phyloP scores from a whole-genome alignment of 2,888 invertebrate genomes.

The Gibbula magus region DNA sequence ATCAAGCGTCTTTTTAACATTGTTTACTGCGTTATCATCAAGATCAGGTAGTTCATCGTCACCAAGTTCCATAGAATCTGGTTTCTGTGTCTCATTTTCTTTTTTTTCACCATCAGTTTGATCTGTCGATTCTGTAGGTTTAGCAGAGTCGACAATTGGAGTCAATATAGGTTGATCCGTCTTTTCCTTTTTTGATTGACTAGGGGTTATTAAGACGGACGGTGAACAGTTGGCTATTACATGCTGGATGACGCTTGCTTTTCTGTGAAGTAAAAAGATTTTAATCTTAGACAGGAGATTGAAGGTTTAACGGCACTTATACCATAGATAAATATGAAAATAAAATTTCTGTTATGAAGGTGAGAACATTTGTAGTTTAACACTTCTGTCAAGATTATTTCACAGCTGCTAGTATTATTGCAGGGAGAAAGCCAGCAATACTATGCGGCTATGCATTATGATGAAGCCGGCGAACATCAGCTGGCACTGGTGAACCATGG shows the following conservation, averaged over 20 bases:
- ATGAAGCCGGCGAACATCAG: too few species aligned
- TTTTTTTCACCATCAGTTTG: not conserved
- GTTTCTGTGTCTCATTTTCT: not conserved
- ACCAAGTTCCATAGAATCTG: not conserved
- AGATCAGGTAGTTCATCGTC: slow-evolving; percentile 16
- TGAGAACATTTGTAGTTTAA: too few species aligned
- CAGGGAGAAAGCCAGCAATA: too few species aligned
- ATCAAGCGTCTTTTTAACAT: not conserved
- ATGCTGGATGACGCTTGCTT: slow-evolving; percentile 54
- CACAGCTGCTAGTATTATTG: too few species aligned
- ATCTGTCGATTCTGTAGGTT: not conserved
- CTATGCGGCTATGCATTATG: too few species aligned
- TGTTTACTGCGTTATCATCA: not conserved
- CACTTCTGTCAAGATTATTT: too few species aligned
- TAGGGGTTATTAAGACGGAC: not conserved
- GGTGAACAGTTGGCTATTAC: slow-evolving; percentile 39
- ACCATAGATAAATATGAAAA: too few species aligned
- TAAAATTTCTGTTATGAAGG: too few species aligned
- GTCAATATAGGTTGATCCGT: slow-evolving; percentile 46
- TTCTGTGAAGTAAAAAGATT: slow-evolving; percentile 40
- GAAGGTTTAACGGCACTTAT: too few species aligned
- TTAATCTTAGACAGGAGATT: too few species aligned
- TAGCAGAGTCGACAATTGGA: not conserved
- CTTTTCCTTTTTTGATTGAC: not conserved
- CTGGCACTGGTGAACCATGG: too few species aligned